Percentiles rank a stretch among this genome's conserved stretches.
These are phyloP conservation scores for Ptilonorhynchus violaceus DNA, from an alignment of 2,113 vertebrate genomes.

Conservation along the genomic window DNA sequence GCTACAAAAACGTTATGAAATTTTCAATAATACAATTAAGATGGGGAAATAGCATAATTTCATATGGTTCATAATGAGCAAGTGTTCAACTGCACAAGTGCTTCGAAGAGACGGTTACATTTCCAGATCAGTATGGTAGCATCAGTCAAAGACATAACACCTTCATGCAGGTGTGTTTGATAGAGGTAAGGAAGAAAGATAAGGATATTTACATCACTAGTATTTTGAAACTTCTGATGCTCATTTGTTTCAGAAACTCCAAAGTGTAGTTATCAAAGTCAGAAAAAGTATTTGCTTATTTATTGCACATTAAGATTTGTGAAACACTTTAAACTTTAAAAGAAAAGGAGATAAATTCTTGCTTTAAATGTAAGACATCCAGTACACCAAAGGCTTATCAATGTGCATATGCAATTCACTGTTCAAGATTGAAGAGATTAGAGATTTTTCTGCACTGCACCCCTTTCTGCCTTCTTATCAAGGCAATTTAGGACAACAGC, in stretches of 20 bases:
- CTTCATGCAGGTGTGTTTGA: background rate
- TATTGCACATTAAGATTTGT: background rate
- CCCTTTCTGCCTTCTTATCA: background rate
- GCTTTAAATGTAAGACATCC: background rate
- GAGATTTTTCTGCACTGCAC: background rate
- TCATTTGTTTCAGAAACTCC: background rate
- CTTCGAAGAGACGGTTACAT: background rate
- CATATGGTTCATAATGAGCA: background rate
- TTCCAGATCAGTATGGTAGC: background rate
- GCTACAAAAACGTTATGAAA: background rate
- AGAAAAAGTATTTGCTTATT: conserved; percentile 1
- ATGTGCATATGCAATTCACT: background rate
- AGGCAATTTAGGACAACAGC: background rate
- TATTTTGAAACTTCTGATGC: background rate
- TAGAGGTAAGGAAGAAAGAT: background rate
- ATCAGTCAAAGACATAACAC: background rate
- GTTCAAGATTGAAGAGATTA: background rate
- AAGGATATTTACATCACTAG: background rate
- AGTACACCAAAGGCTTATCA: background rate
- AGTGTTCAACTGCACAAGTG: background rate
- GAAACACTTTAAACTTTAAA: background rate
- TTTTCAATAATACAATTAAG: background rate
- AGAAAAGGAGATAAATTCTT: background rate
- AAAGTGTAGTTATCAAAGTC: background rate
- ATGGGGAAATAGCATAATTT: background rate